Percentiles rank a stretch among this genome's conserved stretches.
phyloP scores from a whole-genome alignment of 2,888 invertebrate genomes.

The Unio pictorum region DNA sequence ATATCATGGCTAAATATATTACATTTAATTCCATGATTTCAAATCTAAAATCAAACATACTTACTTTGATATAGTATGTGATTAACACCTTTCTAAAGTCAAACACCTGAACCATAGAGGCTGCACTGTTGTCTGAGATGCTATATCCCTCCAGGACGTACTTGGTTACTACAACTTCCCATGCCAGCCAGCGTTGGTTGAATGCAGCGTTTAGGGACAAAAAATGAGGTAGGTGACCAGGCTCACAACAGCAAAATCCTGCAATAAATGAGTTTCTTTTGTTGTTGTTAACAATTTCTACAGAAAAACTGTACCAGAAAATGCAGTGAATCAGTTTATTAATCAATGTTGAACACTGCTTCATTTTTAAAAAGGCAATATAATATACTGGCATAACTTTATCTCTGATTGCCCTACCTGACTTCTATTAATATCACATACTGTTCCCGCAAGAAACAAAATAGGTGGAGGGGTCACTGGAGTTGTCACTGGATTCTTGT shows the following conservation, averaged over 20 bases:
- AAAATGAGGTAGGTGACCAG: conserved; percentile 89
- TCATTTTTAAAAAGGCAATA: background rate
- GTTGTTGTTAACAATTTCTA: background rate
- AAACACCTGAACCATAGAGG: conserved; percentile 96
- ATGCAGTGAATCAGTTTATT: too few relatives aligned
- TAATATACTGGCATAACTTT: background rate
- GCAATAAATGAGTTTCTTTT: conserved; percentile 19
- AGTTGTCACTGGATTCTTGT: too few relatives aligned
- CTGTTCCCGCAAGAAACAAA: too few relatives aligned
- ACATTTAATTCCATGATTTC: too few relatives aligned
- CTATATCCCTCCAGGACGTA: conserved; percentile 99
- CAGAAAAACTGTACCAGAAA: background rate
- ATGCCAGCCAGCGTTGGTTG: conserved; percentile 96
- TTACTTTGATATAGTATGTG: conserved; percentile 96
- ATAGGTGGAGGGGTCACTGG: too few relatives aligned
- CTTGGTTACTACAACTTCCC: conserved; percentile 95
- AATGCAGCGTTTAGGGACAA: conserved; percentile 97
- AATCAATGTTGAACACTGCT: too few relatives aligned
- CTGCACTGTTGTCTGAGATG: conserved; percentile 97
- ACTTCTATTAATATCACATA: too few relatives aligned
- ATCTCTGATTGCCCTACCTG: too few relatives aligned
- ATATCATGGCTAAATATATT: background rate
- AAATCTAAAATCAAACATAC: conserved; percentile 9
- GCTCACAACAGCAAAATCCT: conserved; percentile 92
- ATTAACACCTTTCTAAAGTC: conserved; percentile 97